phyloP scores from a whole-genome alignment of 2,113 vertebrate species.

The Amazona guildingii region DNA sequence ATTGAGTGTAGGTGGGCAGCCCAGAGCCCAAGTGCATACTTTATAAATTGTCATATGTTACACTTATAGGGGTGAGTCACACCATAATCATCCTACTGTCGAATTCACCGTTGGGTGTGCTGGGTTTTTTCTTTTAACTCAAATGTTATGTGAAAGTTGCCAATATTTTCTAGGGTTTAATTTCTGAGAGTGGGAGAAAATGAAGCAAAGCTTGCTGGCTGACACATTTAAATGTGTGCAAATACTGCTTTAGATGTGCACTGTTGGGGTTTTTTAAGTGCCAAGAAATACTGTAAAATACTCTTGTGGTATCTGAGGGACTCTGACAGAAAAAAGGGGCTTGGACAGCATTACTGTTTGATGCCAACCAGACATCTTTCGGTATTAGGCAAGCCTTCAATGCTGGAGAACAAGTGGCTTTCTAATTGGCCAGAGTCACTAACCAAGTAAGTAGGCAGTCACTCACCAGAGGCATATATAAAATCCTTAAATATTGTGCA shows the following conservation, averaged over 20 bases:
- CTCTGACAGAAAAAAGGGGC: neutral
- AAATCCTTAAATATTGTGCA: neutral
- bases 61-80: neutral
- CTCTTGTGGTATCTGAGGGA: neutral
- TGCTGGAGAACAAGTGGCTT: neutral
- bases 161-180: neutral
- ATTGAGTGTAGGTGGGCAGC: conserved; percentile 50
- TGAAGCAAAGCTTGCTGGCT: neutral
- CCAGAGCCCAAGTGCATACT: conserved; percentile 1
- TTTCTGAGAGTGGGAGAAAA: neutral
- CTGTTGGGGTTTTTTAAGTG: neutral
- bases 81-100: conserved; percentile 15
- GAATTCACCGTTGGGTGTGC: neutral
- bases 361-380: neutral
- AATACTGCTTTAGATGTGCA: neutral
- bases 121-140: neutral
- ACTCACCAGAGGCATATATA: neutral
- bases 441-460: neutral
- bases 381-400: neutral
- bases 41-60: neutral
- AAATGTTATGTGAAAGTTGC: neutral
- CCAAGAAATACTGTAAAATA: neutral
- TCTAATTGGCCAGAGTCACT: neutral
- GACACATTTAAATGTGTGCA: neutral
- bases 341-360: neutral